These are phyloP conservation scores for Rhinatrema bivittatum DNA, from an alignment of 2,797 vertebrate genomes.

Conservation along the genomic window DNA sequence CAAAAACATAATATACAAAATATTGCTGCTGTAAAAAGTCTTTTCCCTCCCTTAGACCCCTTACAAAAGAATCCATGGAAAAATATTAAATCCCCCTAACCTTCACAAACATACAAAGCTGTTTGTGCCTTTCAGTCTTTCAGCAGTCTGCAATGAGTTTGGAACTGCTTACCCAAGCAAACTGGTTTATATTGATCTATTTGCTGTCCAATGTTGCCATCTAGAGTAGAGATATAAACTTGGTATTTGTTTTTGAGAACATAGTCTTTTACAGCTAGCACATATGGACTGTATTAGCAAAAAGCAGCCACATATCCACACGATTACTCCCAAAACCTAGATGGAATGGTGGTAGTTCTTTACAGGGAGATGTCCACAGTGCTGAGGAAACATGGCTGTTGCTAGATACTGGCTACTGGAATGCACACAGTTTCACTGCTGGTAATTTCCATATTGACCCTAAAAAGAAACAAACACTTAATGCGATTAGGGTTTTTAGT, in stretches of 20 bases:
- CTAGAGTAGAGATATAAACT: slow-evolving; percentile 64
- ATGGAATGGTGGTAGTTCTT: slow-evolving; percentile 57
- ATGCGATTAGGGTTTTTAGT: not conserved
- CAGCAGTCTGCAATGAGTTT: slow-evolving; percentile 53
- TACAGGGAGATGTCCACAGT: slow-evolving; percentile 54
- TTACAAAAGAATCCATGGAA: slow-evolving; percentile 65
- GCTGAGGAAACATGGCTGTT: slow-evolving; percentile 56
- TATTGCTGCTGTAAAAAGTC: slow-evolving; percentile 67
- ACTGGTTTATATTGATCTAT: slow-evolving; percentile 39
- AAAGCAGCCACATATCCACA: slow-evolving; percentile 58
- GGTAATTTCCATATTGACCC: slow-evolving; percentile 97
- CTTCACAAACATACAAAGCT: slow-evolving; percentile 61
- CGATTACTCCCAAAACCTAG: slow-evolving; percentile 51
- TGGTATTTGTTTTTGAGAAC: slow-evolving; percentile 30
- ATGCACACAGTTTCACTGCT: slow-evolving; percentile 81
- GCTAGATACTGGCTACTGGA: slow-evolving; percentile 46
- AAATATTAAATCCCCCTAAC: slow-evolving; percentile 65
- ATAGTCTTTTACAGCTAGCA: slow-evolving; percentile 50
- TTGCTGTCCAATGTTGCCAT: slow-evolving; percentile 72
- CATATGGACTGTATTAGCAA: slow-evolving; percentile 41
- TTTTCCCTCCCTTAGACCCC: slow-evolving; percentile 49
- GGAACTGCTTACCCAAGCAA: slow-evolving; percentile 43
- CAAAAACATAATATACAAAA: slow-evolving; percentile 68
- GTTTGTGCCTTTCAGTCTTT: slow-evolving; percentile 51
- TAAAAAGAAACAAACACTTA: slow-evolving; percentile 41